Base-by-base conservation (phyloP, 2,797 vertebrate genomes). In the Xenentodon cancila region DNA sequence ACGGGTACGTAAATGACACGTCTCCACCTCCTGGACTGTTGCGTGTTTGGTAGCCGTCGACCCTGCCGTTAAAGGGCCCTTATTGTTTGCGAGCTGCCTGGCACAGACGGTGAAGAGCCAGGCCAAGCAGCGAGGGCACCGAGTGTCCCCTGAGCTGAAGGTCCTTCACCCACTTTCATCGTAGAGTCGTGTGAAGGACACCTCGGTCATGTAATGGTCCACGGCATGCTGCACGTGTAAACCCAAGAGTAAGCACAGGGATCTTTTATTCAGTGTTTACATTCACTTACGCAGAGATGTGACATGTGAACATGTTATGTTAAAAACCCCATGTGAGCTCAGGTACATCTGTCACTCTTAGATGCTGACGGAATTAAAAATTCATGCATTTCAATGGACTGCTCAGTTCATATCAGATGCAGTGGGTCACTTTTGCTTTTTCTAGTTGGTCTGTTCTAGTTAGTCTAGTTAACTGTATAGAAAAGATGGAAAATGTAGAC, bases 71-170 rank as follows among this genome's bases (percentile, higher is more conserved):
- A 88, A 82, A 86, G 82, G 77, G 77, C 80, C 84, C 87, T 88
- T 92, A 90, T 91, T 92, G 77, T 74, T 73, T 48, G 51, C 75
- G 75, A 82, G 79, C 68, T 77, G 81, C 80, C 84, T 84, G 79
- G 80, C 80, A 84, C 76, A 25, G 81, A 68, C 48, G 50, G 84
- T 42, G 67, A 57, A 22, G 47, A 62, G 79, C 48, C 56, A 40
- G 69, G 65, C 80, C 72, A 30, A 67, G 63, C 73, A 79, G 80
- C 82, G 80, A 77, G 46, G 71, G 81, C 67, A 4, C 72, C 32
- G 79, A 73, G 73, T 77, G 69, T 72, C 80, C 75, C 77, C 82
- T 61, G 47, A 70, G 68, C 48, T 1, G 8, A 54, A 77, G 32
- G 56, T 73, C 77, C 73, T 70, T 82, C 69, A 71, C 66, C 68